Evolutionary conservation across 2,797 vertebrate genomes (phyloP).

Genomic region (Syncerus caffer): DNA sequence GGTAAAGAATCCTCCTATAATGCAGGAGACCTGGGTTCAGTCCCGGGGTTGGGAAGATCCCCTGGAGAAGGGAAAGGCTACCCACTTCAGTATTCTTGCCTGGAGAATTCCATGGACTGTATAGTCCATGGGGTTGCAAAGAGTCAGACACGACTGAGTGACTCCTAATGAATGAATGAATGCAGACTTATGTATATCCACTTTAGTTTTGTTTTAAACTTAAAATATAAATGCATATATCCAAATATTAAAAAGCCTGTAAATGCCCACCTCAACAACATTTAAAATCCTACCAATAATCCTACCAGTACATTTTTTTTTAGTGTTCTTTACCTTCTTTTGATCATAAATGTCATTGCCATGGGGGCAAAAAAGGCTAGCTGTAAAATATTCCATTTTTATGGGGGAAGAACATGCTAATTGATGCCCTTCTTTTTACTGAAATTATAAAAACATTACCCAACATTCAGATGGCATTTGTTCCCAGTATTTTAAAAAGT

Average conservation of each 20-base stretch:
- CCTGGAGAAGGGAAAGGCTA: neutral
- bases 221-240: conserved; percentile 10
- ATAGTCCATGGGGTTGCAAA: neutral
- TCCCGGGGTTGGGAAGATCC: neutral
- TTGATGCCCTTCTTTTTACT: neutral
- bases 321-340: neutral
- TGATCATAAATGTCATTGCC: neutral
- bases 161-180: neutral
- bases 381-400: neutral
- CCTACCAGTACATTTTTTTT: neutral
- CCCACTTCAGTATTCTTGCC: neutral
- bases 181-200: neutral
- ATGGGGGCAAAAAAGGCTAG: neutral
- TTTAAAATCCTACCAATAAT: neutral
- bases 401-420: neutral
- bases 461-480: neutral
- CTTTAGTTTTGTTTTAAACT: neutral
- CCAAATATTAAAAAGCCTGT: neutral
- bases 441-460: neutral
- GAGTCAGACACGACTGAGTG: neutral
- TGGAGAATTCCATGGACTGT: neutral
- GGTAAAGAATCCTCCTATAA: neutral
- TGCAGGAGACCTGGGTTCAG: neutral
- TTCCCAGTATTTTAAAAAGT: neutral
- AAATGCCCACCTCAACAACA: neutral